These are phyloP conservation scores for Falco rusticolus DNA, from an alignment of 2,797 vertebrate species.

Conservation along the genomic window DNA sequence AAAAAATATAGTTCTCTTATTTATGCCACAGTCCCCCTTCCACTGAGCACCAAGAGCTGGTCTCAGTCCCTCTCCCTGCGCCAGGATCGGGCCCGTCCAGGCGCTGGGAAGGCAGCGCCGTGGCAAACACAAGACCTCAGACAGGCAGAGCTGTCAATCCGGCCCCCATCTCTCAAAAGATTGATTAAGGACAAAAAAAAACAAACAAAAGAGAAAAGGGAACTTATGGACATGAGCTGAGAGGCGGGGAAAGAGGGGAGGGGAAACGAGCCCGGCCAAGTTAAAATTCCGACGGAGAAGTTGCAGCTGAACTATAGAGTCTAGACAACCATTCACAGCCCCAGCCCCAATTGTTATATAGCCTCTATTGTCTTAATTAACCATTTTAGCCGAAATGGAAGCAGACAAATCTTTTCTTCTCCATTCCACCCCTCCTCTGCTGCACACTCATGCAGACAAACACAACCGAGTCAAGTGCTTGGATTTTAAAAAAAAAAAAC, in stretches of 20 bases:
- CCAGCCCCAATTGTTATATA: conserved; percentile 49
- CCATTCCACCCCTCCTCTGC: conserved; percentile 18
- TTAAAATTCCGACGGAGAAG: conserved; percentile 77
- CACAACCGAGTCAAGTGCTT: conserved; percentile 61
- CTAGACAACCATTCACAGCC: conserved; percentile 75
- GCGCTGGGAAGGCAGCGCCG: conserved; percentile 10
- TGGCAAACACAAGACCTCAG: neutral
- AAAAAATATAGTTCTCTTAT: too few species aligned
- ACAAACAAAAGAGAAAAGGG: conserved; percentile 53
- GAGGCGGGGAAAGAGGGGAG: conserved; percentile 60
- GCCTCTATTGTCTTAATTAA: conserved; percentile 78
- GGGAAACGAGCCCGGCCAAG: conserved; percentile 44
- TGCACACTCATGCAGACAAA: conserved; percentile 53
- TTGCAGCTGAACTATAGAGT: conserved; percentile 68
- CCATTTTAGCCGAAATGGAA: conserved; percentile 58
- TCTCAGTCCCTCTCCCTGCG: rapidly evolving
- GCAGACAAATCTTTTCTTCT: conserved; percentile 56
- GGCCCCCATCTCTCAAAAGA: conserved; percentile 45
- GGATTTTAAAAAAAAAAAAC: conserved; percentile 26
- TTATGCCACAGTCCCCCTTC: rapidly evolving
- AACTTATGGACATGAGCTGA: conserved; percentile 56
- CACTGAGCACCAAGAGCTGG: rapidly evolving
- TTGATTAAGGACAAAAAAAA: conserved; percentile 63
- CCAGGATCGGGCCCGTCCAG: neutral
- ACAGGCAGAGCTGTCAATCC: conserved; percentile 54